Conservation (phyloP, 2,113 vertebrate genomes). For the Scartelaos histophorus region DNA sequence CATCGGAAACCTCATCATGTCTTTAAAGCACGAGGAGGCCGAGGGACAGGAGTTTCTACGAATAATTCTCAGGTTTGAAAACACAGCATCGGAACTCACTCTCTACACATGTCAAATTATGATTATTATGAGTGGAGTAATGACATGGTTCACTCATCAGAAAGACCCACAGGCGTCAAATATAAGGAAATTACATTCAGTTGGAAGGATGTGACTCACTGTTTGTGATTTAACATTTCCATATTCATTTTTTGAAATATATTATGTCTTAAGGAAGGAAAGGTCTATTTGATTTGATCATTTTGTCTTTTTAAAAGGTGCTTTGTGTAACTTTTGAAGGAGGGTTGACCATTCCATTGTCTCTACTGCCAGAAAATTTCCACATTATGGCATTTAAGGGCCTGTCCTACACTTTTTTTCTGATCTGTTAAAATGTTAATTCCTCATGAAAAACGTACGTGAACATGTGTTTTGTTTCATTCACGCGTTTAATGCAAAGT, state of each 20-base stretch:
- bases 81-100: not conserved
- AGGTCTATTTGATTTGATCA: too few relatives aligned
- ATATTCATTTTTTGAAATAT: not conserved
- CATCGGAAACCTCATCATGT: slow-evolving; percentile 93
- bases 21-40: slow-evolving; percentile 91
- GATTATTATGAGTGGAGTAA: not conserved
- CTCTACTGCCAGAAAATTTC: too few relatives aligned
- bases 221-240: not conserved
- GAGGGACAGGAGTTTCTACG: slow-evolving; percentile 91
- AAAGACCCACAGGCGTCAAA: not conserved
- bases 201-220: not conserved
- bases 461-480: too few relatives aligned
- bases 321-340: too few relatives aligned
- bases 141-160: not conserved
- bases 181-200: not conserved
- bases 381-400: too few relatives aligned
- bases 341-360: too few relatives aligned
- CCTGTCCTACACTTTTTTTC: too few relatives aligned
- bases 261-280: not conserved
- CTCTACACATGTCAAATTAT: not conserved
- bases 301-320: too few relatives aligned
- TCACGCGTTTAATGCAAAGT: too few relatives aligned
- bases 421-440: too few relatives aligned
- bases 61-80: slow-evolving; percentile 87
- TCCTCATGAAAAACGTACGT: too few relatives aligned